Evolutionary conservation across 2,888 invertebrate species (phyloP).

Genomic region (Lithosia quadra): DNA sequence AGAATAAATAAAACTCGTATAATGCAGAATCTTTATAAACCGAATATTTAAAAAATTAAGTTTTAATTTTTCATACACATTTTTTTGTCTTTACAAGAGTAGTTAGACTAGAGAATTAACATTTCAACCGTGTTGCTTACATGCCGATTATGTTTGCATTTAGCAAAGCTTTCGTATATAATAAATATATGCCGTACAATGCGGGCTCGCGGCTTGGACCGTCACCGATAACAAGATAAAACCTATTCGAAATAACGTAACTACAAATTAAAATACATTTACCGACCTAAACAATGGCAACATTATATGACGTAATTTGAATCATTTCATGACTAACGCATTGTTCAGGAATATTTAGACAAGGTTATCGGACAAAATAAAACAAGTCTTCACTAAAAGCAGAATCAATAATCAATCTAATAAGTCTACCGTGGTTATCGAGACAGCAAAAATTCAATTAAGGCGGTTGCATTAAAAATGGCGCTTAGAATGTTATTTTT

Average conservation of each 20-base stretch:
- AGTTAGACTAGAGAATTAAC: slow-evolving; percentile 85
- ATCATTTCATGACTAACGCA: slow-evolving; percentile 76
- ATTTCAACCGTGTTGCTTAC: slow-evolving; percentile 78
- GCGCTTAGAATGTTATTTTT: no score
- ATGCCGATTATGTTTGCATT: slow-evolving; percentile 68
- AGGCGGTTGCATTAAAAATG: not conserved
- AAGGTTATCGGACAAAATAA: slow-evolving; percentile 32
- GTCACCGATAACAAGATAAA: slow-evolving; percentile 69
- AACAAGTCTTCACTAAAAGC: slow-evolving; percentile 35
- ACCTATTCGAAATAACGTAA: slow-evolving; percentile 68
- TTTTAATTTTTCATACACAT: slow-evolving; percentile 79
- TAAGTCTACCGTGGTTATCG: not conserved
- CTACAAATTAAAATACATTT: slow-evolving; percentile 65
- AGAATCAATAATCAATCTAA: slow-evolving; percentile 39
- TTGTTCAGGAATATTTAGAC: slow-evolving; percentile 70
- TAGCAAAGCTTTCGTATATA: slow-evolving; percentile 72
- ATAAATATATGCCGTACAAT: slow-evolving; percentile 58
- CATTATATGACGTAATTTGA: slow-evolving; percentile 76
- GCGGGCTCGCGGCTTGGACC: slow-evolving; percentile 53
- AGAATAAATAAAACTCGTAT: slow-evolving; percentile 65
- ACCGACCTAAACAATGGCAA: slow-evolving; percentile 83
- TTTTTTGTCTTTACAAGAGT: slow-evolving; percentile 84
- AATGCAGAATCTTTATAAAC: slow-evolving; percentile 85
- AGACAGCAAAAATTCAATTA: not conserved
- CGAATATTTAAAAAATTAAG: slow-evolving; percentile 83